Conservation (phyloP, 2,113 vertebrate species). For the Cairina moschata region DNA sequence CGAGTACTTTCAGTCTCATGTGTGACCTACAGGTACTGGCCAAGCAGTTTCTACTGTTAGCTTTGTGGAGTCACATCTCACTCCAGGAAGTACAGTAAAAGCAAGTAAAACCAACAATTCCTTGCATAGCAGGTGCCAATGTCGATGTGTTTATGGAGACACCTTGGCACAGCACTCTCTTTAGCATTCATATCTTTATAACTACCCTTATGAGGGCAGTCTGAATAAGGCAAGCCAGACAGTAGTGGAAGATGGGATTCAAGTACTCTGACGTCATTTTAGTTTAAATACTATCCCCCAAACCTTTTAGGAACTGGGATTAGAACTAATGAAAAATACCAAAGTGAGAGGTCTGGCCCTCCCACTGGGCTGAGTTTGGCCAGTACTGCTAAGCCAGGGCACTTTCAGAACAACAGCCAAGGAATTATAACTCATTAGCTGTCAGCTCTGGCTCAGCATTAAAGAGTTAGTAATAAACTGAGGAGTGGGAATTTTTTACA, state of each 20-base stretch:
- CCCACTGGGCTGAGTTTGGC: neutral
- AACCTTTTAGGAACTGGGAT: neutral
- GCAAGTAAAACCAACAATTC: neutral
- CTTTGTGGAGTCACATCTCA: neutral
- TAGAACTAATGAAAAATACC: neutral
- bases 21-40: neutral
- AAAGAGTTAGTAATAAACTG: neutral
- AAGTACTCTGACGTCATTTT: neutral
- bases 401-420: neutral
- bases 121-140: neutral
- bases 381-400: neutral
- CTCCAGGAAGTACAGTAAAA: neutral
- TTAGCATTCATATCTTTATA: neutral
- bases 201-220: neutral
- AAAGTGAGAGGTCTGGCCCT: neutral
- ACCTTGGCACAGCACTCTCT: neutral
- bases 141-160: neutral
- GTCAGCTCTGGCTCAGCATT: slow-evolving; percentile 1
- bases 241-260: neutral
- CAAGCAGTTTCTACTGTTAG: neutral
- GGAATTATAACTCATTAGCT: neutral
- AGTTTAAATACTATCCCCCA: neutral
- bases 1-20: neutral
- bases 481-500: neutral
- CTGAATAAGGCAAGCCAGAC: neutral